phyloP scores from a whole-genome alignment of 1,140 invertebrate genomes.

The Hycleus phaleratus region DNA sequence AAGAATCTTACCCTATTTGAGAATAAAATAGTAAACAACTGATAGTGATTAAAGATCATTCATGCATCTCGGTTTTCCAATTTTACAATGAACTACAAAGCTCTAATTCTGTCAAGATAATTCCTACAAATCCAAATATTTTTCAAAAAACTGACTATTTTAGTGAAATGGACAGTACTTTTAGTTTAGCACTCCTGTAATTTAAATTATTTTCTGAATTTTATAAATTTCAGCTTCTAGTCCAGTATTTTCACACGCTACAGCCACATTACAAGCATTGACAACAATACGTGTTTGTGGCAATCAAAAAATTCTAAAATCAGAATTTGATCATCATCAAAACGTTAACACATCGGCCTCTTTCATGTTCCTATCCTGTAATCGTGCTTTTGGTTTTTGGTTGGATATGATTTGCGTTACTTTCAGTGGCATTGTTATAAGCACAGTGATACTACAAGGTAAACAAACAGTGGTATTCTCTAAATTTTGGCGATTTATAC shows the following conservation, averaged over 20 bases:
- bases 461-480: slow-evolving; percentile 2
- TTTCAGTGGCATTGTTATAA: slow-evolving; percentile 49
- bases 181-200: too few relatives aligned
- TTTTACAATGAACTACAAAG: too few relatives aligned
- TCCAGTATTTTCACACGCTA: slow-evolving; percentile 70
- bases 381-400: slow-evolving; percentile 49
- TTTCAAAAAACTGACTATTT: slow-evolving; percentile 52
- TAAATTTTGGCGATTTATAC: too few relatives aligned
- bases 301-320: slow-evolving; percentile 55
- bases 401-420: slow-evolving; percentile 61
- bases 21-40: too few relatives aligned
- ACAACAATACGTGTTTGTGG: slow-evolving; percentile 68
- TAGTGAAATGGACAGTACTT: too few relatives aligned
- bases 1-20: too few relatives aligned
- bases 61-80: too few relatives aligned
- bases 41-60: too few relatives aligned
- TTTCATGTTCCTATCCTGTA: slow-evolving; percentile 59
- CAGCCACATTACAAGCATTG: slow-evolving; percentile 19
- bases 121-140: slow-evolving; percentile 41
- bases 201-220: slow-evolving; percentile 60
- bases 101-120: slow-evolving; percentile 53
- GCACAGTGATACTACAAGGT: slow-evolving; percentile 45
- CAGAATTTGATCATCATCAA: slow-evolving; percentile 55
- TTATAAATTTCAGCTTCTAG: slow-evolving; percentile 51
- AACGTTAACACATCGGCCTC: slow-evolving; percentile 53